Conservation (phyloP, 1,140 invertebrate genomes). For the Gonatopus flavifemur region DNA sequence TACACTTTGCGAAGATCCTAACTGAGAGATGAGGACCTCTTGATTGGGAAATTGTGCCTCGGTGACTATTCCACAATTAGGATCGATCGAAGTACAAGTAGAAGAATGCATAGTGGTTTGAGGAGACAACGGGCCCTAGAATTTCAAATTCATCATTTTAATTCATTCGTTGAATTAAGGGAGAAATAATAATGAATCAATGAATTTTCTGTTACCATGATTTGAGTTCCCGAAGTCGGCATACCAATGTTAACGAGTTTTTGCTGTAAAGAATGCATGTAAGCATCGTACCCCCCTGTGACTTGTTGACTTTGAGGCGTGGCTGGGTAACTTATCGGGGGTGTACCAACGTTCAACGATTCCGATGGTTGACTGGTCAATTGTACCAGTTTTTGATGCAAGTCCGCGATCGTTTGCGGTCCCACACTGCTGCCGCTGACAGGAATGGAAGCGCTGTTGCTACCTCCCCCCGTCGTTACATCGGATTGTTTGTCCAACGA, state of each 20-base stretch:
- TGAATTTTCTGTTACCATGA: conserved; percentile 39
- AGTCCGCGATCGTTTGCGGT: conserved; percentile 60
- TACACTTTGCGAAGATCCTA: conserved; percentile 28
- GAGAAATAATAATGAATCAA: not conserved
- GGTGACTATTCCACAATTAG: conserved; percentile 11
- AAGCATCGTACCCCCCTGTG: conserved; percentile 57
- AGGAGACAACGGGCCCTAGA: conserved; percentile 56
- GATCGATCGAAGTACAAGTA: conserved; percentile 12
- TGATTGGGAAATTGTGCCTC: conserved; percentile 16
- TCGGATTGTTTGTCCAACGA: conserved; percentile 55
- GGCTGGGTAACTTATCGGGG: conserved; percentile 60
- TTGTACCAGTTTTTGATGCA: conserved; percentile 61
- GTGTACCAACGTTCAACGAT: conserved; percentile 53
- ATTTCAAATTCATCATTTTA: conserved; percentile 10
- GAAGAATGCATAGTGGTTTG: conserved; percentile 54
- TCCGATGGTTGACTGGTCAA: conserved; percentile 62
- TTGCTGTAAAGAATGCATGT: conserved; percentile 64
- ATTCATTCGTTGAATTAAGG: not conserved
- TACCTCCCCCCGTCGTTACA: conserved; percentile 12
- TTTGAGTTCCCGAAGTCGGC: conserved; percentile 40
- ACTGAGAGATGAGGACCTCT: conserved; percentile 15
- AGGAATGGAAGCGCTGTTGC: not conserved
- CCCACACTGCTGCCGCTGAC: conserved; percentile 28
- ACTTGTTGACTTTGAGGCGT: conserved; percentile 60
- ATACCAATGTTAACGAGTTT: conserved; percentile 62